A percentile compares a stretch with the other conserved stretches of the same genome.
phyloP scores from a whole-genome alignment of 1,140 invertebrate genomes.

The Drosophila varians region DNA sequence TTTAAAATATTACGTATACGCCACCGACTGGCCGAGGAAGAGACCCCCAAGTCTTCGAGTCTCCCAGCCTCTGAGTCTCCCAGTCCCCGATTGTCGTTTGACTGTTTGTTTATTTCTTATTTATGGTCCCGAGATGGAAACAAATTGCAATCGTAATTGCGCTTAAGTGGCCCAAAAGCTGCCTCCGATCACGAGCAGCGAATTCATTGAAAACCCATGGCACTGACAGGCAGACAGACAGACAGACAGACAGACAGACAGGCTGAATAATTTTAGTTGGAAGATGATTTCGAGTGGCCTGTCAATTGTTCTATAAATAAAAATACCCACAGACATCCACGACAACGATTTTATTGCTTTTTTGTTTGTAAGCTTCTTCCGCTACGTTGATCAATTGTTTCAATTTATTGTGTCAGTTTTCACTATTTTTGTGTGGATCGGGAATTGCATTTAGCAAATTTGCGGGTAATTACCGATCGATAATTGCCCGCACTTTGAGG shows the following conservation, averaged over 20 bases:
- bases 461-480: slow-evolving; percentile 58
- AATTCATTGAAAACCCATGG: slow-evolving; percentile 67
- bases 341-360: slow-evolving; percentile 10
- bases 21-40: slow-evolving; percentile 39
- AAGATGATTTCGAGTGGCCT: slow-evolving; percentile 58
- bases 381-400: slow-evolving; percentile 49
- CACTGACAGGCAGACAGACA: not conserved
- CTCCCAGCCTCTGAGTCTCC: no score
- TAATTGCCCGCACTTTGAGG: slow-evolving; percentile 59
- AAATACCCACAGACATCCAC: slow-evolving; percentile 18
- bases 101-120: slow-evolving; percentile 34
- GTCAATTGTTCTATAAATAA: slow-evolving; percentile 80
- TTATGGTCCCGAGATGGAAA: slow-evolving; percentile 66
- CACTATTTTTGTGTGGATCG: not conserved
- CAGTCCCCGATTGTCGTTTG: no score
- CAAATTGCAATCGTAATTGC: slow-evolving; percentile 76
- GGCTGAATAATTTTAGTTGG: not conserved
- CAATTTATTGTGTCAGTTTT: slow-evolving; percentile 51
- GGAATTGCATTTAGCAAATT: slow-evolving; percentile 35
- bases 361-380: slow-evolving; percentile 18
- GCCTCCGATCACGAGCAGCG: slow-evolving; percentile 51
- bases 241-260: not conserved
- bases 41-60: slow-evolving; percentile 4
- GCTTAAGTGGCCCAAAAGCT: slow-evolving; percentile 69
- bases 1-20: slow-evolving; percentile 81